Evolutionary conservation across 1,140 invertebrate species (phyloP).

Genomic region (Halyomorpha halys): DNA sequence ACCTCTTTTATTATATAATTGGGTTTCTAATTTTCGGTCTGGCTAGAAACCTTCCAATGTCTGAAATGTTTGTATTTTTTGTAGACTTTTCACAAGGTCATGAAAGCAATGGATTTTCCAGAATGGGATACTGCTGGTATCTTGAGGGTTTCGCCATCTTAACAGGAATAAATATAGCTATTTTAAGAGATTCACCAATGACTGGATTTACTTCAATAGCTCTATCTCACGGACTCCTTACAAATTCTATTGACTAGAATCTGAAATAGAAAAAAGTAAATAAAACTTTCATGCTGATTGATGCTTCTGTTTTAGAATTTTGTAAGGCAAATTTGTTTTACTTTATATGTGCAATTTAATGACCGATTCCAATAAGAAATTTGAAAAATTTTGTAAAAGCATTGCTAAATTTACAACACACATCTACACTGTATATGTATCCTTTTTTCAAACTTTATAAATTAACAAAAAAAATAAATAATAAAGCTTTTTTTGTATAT

Average conservation of each 20-base stretch:
- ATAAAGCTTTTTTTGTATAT: too few species aligned
- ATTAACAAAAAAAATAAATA: too few species aligned
- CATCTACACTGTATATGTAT: too few species aligned
- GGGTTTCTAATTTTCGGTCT: slow-evolving; percentile 1
- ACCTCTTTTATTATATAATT: not conserved
- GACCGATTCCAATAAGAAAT: too few species aligned
- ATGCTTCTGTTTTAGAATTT: too few species aligned
- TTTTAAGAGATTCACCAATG: slow-evolving; percentile 46
- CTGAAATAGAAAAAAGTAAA: not conserved
- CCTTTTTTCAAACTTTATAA: too few species aligned
- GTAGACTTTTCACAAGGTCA: slow-evolving; percentile 57
- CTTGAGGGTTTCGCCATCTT: slow-evolving; percentile 54
- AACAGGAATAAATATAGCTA: slow-evolving; percentile 46
- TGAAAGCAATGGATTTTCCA: slow-evolving; percentile 44
- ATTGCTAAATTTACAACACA: too few species aligned
- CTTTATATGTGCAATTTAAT: too few species aligned
- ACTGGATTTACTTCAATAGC: slow-evolving; percentile 45
- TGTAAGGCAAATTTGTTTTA: too few species aligned
- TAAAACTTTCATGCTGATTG: too few species aligned
- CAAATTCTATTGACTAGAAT: slow-evolving; percentile 3
- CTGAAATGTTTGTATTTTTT: slow-evolving; percentile 46
- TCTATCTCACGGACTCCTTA: slow-evolving; percentile 27
- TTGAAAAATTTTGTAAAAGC: too few species aligned
- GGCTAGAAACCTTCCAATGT: not conserved
- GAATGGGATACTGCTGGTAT: slow-evolving; percentile 54